phyloP scores from a whole-genome alignment of 2,797 vertebrate genomes.

The Orientallactaga sibirica region DNA sequence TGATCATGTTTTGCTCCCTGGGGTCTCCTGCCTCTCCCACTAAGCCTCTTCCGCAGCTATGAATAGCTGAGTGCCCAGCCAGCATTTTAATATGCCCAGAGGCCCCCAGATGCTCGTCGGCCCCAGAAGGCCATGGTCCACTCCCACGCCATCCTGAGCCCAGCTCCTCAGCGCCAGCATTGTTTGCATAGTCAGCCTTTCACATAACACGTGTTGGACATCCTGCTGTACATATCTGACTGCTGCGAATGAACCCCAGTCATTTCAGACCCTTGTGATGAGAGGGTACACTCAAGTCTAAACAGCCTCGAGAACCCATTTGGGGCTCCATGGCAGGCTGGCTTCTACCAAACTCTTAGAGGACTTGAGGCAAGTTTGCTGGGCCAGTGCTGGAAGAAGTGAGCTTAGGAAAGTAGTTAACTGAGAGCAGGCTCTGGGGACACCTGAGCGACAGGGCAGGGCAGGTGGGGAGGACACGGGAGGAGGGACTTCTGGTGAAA shows the following conservation, averaged over 20 bases:
- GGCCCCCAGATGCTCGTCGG: background rate
- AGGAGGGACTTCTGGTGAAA: background rate
- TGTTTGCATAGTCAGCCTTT: background rate
- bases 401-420: fast-evolving
- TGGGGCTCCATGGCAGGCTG: background rate
- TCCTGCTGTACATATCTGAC: fast-evolving
- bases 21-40: conserved; percentile 61
- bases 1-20: conserved; percentile 38
- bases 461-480: fast-evolving
- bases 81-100: background rate
- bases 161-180: background rate
- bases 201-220: background rate
- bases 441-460: background rate
- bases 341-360: background rate
- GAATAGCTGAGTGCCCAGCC: conserved; percentile 71
- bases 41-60: conserved; percentile 58
- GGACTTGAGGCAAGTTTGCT: background rate
- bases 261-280: background rate
- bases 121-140: background rate
- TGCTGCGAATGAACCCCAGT: background rate
- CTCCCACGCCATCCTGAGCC: background rate
- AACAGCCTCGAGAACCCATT: background rate
- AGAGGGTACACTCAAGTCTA: background rate
- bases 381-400: background rate
- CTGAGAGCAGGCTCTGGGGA: background rate